Evolutionary conservation across 2,113 vertebrate genomes (phyloP).

Genomic region (Sisor rabdophorus): DNA sequence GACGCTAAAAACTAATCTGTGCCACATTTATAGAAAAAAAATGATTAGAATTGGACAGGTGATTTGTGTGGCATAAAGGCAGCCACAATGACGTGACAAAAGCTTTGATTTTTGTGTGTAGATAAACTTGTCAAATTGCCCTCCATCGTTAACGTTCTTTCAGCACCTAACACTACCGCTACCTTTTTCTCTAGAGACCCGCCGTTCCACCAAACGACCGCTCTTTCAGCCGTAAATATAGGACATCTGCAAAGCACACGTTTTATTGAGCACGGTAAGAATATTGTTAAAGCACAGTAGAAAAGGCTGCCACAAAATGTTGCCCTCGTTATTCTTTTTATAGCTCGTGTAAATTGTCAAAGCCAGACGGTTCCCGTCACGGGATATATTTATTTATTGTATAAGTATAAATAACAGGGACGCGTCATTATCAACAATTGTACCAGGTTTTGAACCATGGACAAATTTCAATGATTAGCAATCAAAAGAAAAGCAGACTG

Average conservation of each 20-base stretch:
- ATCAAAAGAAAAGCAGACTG: not conserved
- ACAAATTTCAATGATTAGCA: not conserved
- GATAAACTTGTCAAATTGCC: slow-evolving; percentile 41
- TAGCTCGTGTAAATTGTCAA: slow-evolving; percentile 26
- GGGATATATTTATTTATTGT: not conserved
- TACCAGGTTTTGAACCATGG: not conserved
- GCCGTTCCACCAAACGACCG: slow-evolving; percentile 41
- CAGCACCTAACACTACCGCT: slow-evolving; percentile 49
- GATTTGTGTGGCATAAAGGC: too few relatives aligned
- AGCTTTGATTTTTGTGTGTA: slow-evolving; percentile 29
- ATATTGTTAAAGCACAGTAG: slow-evolving; percentile 54
- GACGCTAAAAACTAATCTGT: too few relatives aligned
- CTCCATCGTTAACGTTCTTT: slow-evolving; percentile 41
- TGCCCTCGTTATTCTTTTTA: slow-evolving; percentile 48
- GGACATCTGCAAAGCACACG: slow-evolving; percentile 57
- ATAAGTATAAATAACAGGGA: not conserved
- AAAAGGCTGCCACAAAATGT: slow-evolving; percentile 32
- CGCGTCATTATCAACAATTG: not conserved
- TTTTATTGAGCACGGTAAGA: slow-evolving; percentile 46
- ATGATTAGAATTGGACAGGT: too few relatives aligned
- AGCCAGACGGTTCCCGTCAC: slow-evolving; percentile 3
- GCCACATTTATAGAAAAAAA: too few relatives aligned
- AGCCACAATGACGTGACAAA: slow-evolving; percentile 25
- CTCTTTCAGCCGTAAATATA: slow-evolving; percentile 48
- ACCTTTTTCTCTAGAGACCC: slow-evolving; percentile 36